Percentiles rank a stretch among this genome's conserved stretches.
Evolutionary conservation across 2,113 vertebrate species (phyloP).

Genomic region (Cryptomyrus ogoouensis): DNA sequence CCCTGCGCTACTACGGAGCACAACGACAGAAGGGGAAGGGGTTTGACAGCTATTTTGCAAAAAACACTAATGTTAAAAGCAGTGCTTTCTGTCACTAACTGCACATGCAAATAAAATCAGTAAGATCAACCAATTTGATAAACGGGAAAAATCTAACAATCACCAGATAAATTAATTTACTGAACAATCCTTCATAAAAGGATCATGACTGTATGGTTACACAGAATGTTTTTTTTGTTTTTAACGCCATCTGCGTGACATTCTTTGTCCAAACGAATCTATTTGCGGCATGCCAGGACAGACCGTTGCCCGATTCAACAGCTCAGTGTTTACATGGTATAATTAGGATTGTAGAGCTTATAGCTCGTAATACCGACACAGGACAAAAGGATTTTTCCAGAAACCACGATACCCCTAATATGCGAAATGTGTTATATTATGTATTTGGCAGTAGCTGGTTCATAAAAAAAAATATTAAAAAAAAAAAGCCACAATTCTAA

Average conservation of each 20-base stretch:
- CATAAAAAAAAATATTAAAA: not conserved
- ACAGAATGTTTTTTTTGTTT: conserved; percentile 5
- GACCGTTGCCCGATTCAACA: conserved; percentile 38
- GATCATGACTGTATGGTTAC: not conserved
- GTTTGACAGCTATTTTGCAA: not conserved
- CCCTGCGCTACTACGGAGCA: not conserved
- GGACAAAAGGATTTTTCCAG: conserved; percentile 52
- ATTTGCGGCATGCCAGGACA: conserved; percentile 27
- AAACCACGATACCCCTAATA: conserved; percentile 40
- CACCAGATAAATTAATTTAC: conserved; percentile 13
- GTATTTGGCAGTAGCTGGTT: not conserved
- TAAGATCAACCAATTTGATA: not conserved
- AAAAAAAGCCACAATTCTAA: not conserved
- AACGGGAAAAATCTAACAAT: not conserved
- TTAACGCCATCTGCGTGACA: conserved; percentile 13
- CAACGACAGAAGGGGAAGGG: not conserved
- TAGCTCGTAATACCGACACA: conserved; percentile 44
- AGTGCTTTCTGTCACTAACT: not conserved
- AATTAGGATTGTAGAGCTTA: conserved; percentile 55
- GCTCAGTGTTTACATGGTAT: conserved; percentile 48
- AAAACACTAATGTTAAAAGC: not conserved
- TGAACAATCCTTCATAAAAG: conserved; percentile 33
- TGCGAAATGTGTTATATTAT: conserved; percentile 22
- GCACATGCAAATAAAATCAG: not conserved
- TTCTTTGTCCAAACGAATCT: conserved; percentile 25